These are phyloP conservation scores for Fregata magnificens DNA, from an alignment of 2,113 vertebrate genomes.

Conservation along the genomic window DNA sequence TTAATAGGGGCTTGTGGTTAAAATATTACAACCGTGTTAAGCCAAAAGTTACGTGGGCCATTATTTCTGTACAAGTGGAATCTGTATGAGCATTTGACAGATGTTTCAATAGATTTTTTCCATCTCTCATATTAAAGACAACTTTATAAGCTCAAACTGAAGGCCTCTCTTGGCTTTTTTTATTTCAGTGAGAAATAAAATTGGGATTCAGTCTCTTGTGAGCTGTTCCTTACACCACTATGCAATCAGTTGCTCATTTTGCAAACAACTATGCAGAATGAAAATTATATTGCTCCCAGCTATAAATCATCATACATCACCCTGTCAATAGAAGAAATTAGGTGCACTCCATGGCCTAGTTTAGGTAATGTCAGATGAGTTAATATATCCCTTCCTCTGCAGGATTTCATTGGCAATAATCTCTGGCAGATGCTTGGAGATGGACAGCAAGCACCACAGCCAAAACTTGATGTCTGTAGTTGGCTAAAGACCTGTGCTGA, in stretches of 20 bases:
- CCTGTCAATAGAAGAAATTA: background rate
- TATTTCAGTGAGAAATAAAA: background rate
- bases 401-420: background rate
- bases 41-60: background rate
- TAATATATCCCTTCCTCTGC: background rate
- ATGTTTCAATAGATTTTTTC: constrained; percentile 4
- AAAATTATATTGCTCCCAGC: background rate
- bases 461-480: background rate
- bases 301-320: background rate
- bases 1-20: constrained; percentile 31
- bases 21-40: background rate
- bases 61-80: constrained; percentile 34
- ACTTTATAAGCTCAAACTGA: background rate
- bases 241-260: background rate
- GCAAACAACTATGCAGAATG: background rate
- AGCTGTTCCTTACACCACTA: background rate
- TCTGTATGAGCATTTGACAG: constrained; percentile 19
- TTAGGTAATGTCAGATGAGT: background rate
- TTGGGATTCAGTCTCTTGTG: background rate
- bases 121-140: background rate
- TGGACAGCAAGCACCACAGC: background rate
- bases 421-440: background rate
- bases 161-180: background rate
- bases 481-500: background rate
- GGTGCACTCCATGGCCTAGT: background rate